These are phyloP conservation scores for Meandrina meandrites DNA, from an alignment of 92 coral and sea anemone genomes.

Conservation along the genomic window DNA sequence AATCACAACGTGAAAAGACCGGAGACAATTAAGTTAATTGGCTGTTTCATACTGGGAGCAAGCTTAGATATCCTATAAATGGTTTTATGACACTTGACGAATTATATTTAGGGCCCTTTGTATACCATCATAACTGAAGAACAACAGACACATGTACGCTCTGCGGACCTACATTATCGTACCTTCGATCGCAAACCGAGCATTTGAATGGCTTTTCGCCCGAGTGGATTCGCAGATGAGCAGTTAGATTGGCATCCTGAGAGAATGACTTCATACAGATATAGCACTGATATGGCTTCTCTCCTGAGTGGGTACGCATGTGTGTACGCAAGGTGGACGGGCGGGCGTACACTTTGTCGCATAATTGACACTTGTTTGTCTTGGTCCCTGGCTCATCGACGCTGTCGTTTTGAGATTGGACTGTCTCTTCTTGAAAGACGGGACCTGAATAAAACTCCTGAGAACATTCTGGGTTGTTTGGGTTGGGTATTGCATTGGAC, in stretches of 20 bases:
- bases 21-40: too few species aligned
- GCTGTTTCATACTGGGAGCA: neutral
- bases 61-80: neutral
- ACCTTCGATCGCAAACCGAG: slow-evolving; percentile 87
- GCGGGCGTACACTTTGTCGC: slow-evolving; percentile 80
- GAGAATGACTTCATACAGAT: slow-evolving; percentile 84
- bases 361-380: slow-evolving; percentile 67
- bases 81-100: neutral
- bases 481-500: neutral
- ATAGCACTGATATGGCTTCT: slow-evolving; percentile 83
- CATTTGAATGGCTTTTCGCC: slow-evolving; percentile 92
- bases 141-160: neutral
- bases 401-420: neutral
- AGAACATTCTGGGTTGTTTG: neutral
- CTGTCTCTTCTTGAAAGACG: slow-evolving; percentile 27
- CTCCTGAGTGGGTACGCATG: slow-evolving; percentile 89
- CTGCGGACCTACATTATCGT: neutral
- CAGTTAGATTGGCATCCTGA: slow-evolving; percentile 83
- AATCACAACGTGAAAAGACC: too few species aligned
- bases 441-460: slow-evolving; percentile 14
- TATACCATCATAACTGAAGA: neutral
- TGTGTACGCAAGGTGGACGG: slow-evolving; percentile 86
- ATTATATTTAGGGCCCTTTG: too few species aligned
- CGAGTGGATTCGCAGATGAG: slow-evolving; percentile 82
- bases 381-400: neutral